phyloP scores from a whole-genome alignment of 1,140 invertebrate species.

The Melipona quadrifasciata region DNA sequence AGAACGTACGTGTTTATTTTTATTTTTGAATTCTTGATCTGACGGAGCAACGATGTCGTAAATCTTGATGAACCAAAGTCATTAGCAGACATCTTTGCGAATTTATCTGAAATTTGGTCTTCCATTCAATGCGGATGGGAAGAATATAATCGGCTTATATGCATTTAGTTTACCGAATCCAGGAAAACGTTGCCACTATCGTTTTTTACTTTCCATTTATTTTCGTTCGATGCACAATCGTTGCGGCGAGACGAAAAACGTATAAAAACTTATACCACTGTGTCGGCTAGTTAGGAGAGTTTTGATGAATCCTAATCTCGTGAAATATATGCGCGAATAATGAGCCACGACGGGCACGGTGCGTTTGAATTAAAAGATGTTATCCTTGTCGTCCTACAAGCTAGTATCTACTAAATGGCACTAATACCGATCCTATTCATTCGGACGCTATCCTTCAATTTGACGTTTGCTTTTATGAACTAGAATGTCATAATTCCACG shows the following conservation, averaged over 20 bases:
- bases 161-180: conserved; percentile 31
- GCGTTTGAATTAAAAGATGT: conserved; percentile 52
- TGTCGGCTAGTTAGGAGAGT: conserved; percentile 53
- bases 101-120: conserved; percentile 15
- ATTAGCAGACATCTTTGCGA: neutral
- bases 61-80: neutral
- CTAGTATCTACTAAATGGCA: conserved; percentile 52
- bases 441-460: conserved; percentile 26
- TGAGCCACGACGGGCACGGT: conserved; percentile 22
- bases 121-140: conserved; percentile 27
- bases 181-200: conserved; percentile 29
- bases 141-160: conserved; percentile 60
- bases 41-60: neutral
- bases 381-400: conserved; percentile 8
- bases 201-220: neutral
- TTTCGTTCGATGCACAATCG: conserved; percentile 3
- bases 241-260: neutral
- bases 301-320: conserved; percentile 62
- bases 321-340: conserved; percentile 62
- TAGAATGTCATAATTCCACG: conserved; percentile 7
- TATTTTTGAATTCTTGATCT: neutral
- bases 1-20: no score
- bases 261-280: conserved; percentile 36
- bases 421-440: conserved; percentile 65
- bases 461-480: neutral